Evolutionary conservation across 2,797 vertebrate genomes (phyloP).

Genomic region (Diplodus sargus): DNA sequence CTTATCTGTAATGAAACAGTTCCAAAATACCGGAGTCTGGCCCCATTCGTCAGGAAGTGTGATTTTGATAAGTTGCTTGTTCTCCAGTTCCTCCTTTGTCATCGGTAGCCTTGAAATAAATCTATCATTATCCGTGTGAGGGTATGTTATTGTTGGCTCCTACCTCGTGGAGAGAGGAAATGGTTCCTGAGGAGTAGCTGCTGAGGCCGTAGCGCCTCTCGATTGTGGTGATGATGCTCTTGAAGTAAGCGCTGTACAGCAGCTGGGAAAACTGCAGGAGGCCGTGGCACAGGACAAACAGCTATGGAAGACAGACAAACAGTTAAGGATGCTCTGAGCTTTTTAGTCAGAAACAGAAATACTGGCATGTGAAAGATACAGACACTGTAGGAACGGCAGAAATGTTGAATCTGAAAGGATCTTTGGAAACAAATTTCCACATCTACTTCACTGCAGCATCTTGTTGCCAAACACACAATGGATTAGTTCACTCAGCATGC

Average conservation of each 20-base stretch:
- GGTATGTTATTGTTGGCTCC: conserved; percentile 68
- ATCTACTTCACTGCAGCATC: not conserved
- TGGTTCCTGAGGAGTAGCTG: conserved; percentile 94
- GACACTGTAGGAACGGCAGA: not conserved
- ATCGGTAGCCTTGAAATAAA: conserved; percentile 53
- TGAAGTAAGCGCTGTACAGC: conserved; percentile 95
- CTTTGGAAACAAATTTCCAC: not conserved
- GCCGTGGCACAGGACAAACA: conserved; percentile 95
- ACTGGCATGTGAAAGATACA: not conserved
- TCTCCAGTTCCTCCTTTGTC: conserved; percentile 59
- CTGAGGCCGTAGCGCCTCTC: conserved; percentile 97
- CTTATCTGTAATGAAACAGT: conserved; percentile 24
- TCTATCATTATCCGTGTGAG: conserved; percentile 37
- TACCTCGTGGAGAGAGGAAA: conserved; percentile 97
- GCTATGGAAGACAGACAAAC: conserved; percentile 73
- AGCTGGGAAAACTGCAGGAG: conserved; percentile 96
- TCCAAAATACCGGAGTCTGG: conserved; percentile 48
- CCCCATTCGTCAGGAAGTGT: conserved; percentile 51
- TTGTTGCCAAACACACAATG: not conserved
- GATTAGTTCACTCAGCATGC: too few relatives aligned
- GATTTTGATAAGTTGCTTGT: conserved; percentile 59
- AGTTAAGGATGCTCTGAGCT: not conserved
- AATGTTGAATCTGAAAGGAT: not conserved
- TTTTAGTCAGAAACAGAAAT: not conserved
- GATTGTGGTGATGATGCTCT: conserved; percentile 96